These are phyloP conservation scores for Drosophila pseudoobscura DNA, from an alignment of 1,140 invertebrate genomes.

Conservation along the genomic window DNA sequence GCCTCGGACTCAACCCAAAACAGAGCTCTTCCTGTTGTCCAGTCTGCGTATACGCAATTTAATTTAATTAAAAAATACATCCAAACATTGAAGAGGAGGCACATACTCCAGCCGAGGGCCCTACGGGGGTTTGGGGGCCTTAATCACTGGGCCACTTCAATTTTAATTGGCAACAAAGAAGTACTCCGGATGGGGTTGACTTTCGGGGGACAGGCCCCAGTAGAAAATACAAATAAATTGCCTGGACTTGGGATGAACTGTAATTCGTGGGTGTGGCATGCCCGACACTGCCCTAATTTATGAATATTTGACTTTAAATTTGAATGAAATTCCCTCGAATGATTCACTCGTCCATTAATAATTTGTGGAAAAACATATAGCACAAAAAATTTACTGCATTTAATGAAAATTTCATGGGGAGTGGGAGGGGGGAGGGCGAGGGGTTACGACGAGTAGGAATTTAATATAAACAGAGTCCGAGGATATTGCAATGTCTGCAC, in stretches of 20 bases:
- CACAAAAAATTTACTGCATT: conserved; percentile 64
- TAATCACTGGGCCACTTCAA: conserved; percentile 77
- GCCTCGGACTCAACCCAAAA: conserved; percentile 8
- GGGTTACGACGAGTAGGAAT: conserved; percentile 43
- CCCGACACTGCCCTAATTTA: conserved; percentile 10
- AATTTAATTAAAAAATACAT: conserved; percentile 78
- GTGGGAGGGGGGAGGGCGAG: too few relatives aligned
- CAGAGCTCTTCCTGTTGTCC: conserved; percentile 31
- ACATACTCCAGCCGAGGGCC: conserved; percentile 8
- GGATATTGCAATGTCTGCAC: conserved; percentile 56
- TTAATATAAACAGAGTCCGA: conserved; percentile 68
- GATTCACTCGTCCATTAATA: conserved; percentile 57
- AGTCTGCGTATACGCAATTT: conserved; percentile 78
- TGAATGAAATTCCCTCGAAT: conserved; percentile 18
- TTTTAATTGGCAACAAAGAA: conserved; percentile 79
- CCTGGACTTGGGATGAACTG: conserved; percentile 23
- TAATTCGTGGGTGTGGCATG: conserved; percentile 19
- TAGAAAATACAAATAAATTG: conserved; percentile 61
- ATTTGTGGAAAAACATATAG: conserved; percentile 38
- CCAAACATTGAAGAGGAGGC: conserved; percentile 27
- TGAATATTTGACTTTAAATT: conserved; percentile 38
- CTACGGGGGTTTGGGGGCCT: conserved; percentile 24
- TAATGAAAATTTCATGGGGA: conserved; percentile 63
- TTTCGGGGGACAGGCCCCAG: not conserved
- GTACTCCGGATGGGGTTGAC: conserved; percentile 46